phyloP scores from a whole-genome alignment of 2,888 invertebrate species.

The Dolomedes plantarius region DNA sequence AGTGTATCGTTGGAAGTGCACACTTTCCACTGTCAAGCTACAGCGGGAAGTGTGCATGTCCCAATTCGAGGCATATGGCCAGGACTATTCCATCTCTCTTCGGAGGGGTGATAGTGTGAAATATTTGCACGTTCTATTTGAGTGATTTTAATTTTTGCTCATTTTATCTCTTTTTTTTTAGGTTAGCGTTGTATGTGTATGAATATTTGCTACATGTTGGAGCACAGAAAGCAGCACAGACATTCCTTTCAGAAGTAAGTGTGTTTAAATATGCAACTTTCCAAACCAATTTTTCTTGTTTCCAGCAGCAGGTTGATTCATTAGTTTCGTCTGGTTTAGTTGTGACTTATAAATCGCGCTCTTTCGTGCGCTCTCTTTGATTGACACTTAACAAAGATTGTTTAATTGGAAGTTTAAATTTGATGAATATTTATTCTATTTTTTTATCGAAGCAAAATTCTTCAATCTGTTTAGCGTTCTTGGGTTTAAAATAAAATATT shows the following conservation, averaged over 20 bases:
- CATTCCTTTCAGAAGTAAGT: constrained; percentile 94
- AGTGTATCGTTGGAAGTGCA: background rate
- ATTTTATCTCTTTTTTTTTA: constrained; percentile 78
- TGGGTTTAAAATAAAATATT: too few relatives aligned
- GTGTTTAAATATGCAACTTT: too few relatives aligned
- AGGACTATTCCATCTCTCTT: constrained; percentile 51
- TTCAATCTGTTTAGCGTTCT: too few relatives aligned
- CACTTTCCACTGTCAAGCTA: constrained; percentile 52
- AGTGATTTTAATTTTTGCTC: constrained; percentile 23
- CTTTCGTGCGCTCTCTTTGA: constrained; percentile 22
- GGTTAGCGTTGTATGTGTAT: constrained; percentile 98
- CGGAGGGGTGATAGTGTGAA: constrained; percentile 45
- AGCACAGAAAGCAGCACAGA: constrained; percentile 99
- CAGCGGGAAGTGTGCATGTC: constrained; percentile 69
- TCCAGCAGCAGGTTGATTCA: constrained; percentile 30
- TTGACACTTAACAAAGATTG: too few relatives aligned
- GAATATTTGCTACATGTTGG: constrained; percentile 99
- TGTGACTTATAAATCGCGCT: constrained; percentile 18
- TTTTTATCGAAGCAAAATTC: too few relatives aligned
- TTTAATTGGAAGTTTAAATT: too few relatives aligned
- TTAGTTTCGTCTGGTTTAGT: constrained; percentile 49
- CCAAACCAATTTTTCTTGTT: constrained; percentile 34
- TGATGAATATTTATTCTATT: too few relatives aligned
- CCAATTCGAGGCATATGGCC: constrained; percentile 70
- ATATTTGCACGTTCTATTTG: constrained; percentile 36